Evolutionary conservation across 2,888 invertebrate species (phyloP).

Genomic region (Dione juno): DNA sequence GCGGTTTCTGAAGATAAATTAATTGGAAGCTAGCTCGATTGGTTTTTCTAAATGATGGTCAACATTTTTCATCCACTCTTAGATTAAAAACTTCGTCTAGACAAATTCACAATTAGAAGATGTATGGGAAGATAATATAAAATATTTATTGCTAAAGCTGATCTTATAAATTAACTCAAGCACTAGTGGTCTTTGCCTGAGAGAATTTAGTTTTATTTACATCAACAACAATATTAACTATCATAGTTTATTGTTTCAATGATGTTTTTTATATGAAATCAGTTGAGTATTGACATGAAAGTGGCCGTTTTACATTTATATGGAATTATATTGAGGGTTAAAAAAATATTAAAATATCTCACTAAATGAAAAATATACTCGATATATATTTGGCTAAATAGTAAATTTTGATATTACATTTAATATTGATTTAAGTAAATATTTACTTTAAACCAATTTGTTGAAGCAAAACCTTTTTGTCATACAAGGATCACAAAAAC

Average conservation of each 20-base stretch:
- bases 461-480: conserved; percentile 3
- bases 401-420: too few species aligned
- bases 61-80: conserved; percentile 47
- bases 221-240: too few species aligned
- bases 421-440: too few species aligned
- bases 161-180: not conserved
- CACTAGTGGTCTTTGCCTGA: not conserved
- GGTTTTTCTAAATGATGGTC: conserved; percentile 47
- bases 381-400: too few species aligned
- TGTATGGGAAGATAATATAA: not conserved
- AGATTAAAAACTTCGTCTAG: conserved; percentile 53
- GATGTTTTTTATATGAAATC: not conserved
- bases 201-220: not conserved
- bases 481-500: conserved; percentile 17
- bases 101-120: conserved; percentile 31
- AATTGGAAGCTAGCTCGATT: conserved; percentile 47
- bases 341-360: too few species aligned
- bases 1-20: conserved; percentile 47
- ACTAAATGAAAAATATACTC: too few species aligned
- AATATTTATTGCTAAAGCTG: not conserved
- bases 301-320: too few species aligned
- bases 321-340: too few species aligned
- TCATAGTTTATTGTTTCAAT: too few species aligned
- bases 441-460: not conserved
- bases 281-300: too few species aligned